phyloP scores from a whole-genome alignment of 64 coral and sea anemone genomes.

The Catalaphyllia jardinei region DNA sequence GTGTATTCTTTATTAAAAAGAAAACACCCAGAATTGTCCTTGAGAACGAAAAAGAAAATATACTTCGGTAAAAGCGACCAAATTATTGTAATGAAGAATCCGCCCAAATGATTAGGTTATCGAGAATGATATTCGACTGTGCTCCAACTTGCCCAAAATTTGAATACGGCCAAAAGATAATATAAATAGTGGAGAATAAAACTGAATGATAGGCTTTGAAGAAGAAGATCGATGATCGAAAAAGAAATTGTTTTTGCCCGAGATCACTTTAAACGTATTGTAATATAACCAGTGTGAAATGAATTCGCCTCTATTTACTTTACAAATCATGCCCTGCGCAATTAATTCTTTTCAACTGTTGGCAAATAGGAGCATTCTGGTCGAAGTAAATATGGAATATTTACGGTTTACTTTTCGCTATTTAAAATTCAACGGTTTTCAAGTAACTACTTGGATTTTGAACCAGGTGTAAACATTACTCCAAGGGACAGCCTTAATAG shows the following conservation, averaged over 20 bases:
- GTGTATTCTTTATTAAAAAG: no score
- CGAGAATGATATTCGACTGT: background rate
- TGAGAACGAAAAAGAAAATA: background rate
- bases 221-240: background rate
- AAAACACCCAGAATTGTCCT: background rate
- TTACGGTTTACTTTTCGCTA: background rate
- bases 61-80: background rate
- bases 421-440: background rate
- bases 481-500: background rate
- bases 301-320: constrained; percentile 1
- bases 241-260: background rate
- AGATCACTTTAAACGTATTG: background rate
- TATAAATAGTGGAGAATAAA: background rate
- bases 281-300: background rate
- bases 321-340: background rate
- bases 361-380: background rate
- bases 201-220: background rate
- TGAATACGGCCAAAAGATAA: background rate
- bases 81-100: background rate
- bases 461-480: background rate
- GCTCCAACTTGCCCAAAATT: background rate
- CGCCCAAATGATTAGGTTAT: constrained; percentile 10
- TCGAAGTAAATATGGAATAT: background rate
- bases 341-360: constrained; percentile 28
- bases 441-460: background rate